Evolutionary conservation across 2,113 vertebrate species (phyloP).

Genomic region (Phaetusa simplex): DNA sequence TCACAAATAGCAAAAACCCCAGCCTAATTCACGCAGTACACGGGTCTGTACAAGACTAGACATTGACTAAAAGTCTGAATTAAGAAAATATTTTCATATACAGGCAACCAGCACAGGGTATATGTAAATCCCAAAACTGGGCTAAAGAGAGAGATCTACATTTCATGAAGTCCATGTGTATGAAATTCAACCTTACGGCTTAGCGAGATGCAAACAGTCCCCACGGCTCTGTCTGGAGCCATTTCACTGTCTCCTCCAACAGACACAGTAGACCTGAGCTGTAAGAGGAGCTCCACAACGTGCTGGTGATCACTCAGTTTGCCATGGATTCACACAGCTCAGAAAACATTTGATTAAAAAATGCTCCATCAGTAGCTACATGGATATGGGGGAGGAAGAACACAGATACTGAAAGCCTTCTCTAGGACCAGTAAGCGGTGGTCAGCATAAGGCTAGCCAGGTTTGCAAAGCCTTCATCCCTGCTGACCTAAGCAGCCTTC

Average conservation of each 20-base stretch:
- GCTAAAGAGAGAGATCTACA: background rate
- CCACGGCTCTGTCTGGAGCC: background rate
- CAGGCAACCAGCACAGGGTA: background rate
- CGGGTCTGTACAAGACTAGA: background rate
- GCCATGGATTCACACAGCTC: background rate
- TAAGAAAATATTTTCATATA: background rate
- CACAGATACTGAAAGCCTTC: background rate
- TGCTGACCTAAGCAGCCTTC: background rate
- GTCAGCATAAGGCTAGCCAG: background rate
- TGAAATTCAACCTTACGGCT: background rate
- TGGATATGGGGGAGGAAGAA: background rate
- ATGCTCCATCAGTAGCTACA: background rate
- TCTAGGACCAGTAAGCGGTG: background rate
- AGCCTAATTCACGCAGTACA: background rate
- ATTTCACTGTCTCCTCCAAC: background rate
- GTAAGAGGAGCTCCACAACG: background rate
- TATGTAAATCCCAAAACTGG: background rate
- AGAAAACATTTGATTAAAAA: background rate
- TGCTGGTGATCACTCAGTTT: background rate
- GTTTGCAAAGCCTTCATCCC: background rate
- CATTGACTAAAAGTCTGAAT: background rate
- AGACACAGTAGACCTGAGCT: background rate
- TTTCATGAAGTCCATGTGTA: accelerated
- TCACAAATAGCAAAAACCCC: background rate
- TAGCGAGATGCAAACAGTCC: accelerated